Percentiles rank a stretch among this genome's conserved stretches.
Evolutionary conservation across 2,113 vertebrate species (phyloP).

Genomic region (Hippopotamus amphibius): DNA sequence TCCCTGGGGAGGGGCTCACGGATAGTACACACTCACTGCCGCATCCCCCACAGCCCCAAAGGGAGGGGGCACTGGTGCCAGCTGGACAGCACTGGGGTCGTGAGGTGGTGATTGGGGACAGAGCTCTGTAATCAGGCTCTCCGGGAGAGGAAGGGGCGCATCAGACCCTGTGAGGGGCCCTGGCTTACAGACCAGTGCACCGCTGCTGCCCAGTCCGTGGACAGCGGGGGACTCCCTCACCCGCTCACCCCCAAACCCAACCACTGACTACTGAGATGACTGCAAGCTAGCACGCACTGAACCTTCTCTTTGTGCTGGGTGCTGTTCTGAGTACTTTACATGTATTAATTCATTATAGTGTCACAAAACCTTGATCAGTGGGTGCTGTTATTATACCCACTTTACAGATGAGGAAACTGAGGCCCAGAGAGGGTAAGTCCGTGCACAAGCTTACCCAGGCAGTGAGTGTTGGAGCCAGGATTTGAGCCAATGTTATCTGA

Average conservation of each 20-base stretch:
- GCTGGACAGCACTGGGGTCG: neutral
- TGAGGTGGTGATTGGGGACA: too few species aligned
- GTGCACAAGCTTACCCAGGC: neutral
- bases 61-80: neutral
- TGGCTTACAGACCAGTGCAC: neutral
- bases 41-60: neutral
- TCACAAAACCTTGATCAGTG: neutral
- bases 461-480: neutral
- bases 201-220: neutral
- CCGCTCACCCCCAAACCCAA: neutral
- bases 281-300: neutral
- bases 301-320: neutral
- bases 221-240: neutral
- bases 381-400: neutral
- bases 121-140: neutral
- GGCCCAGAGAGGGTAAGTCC: neutral
- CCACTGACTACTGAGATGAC: neutral
- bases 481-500: neutral
- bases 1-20: accelerated
- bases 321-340: too few species aligned
- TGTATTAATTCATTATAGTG: neutral
- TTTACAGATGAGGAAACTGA: neutral
- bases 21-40: accelerated
- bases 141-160: neutral
- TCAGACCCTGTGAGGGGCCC: neutral